These are phyloP conservation scores for Tiliqua scincoides DNA, from an alignment of 2,113 vertebrate genomes.

Conservation along the genomic window DNA sequence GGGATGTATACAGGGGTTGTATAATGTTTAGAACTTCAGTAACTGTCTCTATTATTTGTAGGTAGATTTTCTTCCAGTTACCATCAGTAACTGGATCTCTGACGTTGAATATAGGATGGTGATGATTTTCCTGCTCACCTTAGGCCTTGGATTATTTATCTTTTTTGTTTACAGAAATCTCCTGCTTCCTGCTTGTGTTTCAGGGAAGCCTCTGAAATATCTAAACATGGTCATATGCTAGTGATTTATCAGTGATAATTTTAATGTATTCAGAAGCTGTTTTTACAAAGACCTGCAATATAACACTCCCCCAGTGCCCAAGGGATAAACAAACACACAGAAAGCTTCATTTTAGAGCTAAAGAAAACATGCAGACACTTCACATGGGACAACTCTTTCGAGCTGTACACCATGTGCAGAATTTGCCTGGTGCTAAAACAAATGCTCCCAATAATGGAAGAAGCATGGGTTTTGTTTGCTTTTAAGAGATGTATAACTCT, in stretches of 20 bases:
- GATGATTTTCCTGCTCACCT: background rate
- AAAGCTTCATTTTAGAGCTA: background rate
- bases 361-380: background rate
- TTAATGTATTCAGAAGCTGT: background rate
- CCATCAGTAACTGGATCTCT: background rate
- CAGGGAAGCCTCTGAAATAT: background rate
- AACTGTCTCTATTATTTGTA: background rate
- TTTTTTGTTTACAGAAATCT: background rate
- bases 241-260: background rate
- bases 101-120: no score
- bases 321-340: background rate
- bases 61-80: background rate
- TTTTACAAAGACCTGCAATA: background rate
- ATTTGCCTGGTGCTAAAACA: no score
- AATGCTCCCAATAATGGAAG: no score
- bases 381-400: background rate
- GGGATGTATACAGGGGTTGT: no score
- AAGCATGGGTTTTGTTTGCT: no score
- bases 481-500: no score
- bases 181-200: background rate
- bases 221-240: background rate
- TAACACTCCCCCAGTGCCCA: background rate
- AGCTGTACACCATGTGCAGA: background rate
- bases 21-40: background rate
- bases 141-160: background rate